phyloP scores from a whole-genome alignment of 2,797 vertebrate genomes.

The Fistularia commersonii region DNA sequence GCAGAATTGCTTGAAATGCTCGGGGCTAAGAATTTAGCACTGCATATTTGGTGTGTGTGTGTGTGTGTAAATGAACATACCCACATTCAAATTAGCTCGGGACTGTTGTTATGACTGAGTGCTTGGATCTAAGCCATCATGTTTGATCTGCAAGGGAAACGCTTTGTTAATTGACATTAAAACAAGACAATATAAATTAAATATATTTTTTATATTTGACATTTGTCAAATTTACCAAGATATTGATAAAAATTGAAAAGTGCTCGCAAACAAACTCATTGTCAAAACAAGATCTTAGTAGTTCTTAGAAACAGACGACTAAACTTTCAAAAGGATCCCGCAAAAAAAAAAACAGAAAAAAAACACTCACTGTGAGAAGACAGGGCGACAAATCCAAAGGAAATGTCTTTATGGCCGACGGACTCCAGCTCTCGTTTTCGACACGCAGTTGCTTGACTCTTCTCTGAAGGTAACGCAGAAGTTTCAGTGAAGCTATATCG shows the following conservation, averaged over 20 bases:
- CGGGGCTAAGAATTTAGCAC: conserved; percentile 2
- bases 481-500: conserved; percentile 58
- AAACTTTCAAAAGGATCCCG: not conserved
- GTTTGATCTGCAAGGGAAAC: conserved; percentile 47
- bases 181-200: no score
- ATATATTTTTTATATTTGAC: no score
- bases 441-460: conserved; percentile 73
- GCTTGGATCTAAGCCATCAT: conserved; percentile 16
- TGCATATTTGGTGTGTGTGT: not conserved
- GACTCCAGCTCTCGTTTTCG: conserved; percentile 51
- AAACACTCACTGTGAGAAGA: not conserved
- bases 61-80: not conserved
- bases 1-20: conserved; percentile 4
- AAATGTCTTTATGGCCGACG: conserved; percentile 8
- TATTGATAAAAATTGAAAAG: not conserved
- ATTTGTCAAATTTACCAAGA: not conserved
- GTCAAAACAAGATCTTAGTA: not conserved
- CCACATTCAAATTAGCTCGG: conserved; percentile 17
- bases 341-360: not conserved
- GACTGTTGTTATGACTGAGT: conserved; percentile 17
- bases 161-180: not conserved
- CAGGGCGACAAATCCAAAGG: conserved; percentile 26
- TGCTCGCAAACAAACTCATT: not conserved
- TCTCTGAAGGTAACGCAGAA: conserved; percentile 72
- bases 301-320: not conserved